A percentile compares a stretch with the other conserved stretches of the same genome.
Evolutionary conservation across 2,113 vertebrate species (phyloP).

Genomic region (Greenwoodochromis staneri): DNA sequence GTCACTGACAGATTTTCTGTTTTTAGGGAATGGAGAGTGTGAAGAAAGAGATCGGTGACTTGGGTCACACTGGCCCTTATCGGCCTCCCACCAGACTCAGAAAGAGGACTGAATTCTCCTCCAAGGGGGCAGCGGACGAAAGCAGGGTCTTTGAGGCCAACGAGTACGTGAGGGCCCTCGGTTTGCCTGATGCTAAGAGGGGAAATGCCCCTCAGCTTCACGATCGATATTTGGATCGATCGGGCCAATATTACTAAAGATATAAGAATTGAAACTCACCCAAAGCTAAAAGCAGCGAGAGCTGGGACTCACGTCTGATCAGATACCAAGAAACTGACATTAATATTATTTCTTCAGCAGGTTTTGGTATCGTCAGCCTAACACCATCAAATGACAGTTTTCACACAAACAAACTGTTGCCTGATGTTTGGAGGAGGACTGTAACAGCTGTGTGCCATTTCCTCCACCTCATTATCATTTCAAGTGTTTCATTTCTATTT

Average conservation of each 20-base stretch:
- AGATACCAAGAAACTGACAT: background rate
- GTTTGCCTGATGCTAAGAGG: background rate
- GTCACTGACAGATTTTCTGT: background rate
- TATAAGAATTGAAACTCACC: background rate
- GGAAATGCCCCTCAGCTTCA: background rate
- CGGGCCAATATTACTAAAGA: background rate
- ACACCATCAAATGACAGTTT: background rate
- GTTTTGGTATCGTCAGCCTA: background rate
- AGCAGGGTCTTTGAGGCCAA: conserved; percentile 85
- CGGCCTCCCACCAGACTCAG: conserved; percentile 79
- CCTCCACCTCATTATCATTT: background rate
- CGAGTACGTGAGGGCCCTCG: conserved; percentile 73
- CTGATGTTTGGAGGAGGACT: background rate
- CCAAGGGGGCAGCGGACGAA: conserved; percentile 71
- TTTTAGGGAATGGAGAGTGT: conserved; percentile 86
- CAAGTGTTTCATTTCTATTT: background rate
- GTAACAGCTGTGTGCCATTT: background rate
- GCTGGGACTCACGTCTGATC: background rate
- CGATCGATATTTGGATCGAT: background rate
- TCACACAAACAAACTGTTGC: background rate
- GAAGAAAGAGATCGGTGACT: conserved; percentile 87
- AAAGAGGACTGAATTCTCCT: conserved; percentile 87
- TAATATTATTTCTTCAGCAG: background rate
- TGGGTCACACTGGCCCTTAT: conserved; percentile 85
- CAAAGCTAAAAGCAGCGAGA: background rate